Base-by-base conservation (phyloP, 2,113 vertebrate genomes). In the Lycaon pictus region DNA sequence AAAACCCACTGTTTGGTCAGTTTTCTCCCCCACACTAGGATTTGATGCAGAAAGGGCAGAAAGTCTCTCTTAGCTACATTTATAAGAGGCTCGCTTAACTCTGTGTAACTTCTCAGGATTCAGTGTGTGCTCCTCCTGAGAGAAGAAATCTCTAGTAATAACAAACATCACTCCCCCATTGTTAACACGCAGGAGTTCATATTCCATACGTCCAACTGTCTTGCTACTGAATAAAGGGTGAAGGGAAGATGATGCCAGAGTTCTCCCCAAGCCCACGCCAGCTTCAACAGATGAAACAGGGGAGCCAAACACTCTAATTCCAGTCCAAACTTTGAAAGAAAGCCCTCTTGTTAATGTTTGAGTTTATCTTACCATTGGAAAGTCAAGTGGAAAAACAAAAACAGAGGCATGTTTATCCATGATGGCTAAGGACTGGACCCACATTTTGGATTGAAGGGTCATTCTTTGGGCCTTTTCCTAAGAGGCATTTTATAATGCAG, bases 351-450 rank as follows among this genome's bases (percentile, higher is more conserved):
- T 62, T 95, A 79, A 92, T 65, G 29, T 72, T 69, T 89, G 51
- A 77, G 51, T 63, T 95, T 65, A 20, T 94, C 63, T 97, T 56
- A 55, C 25, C 74, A 83, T 0, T 92, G 65, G 53, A 60, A 90
- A 79, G 19, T 19, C 2, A 32, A 91, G 92, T 92, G 79, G 43
- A 76, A 55, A 97, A 92, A 81, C 63, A 85, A 97, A 96, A 97
- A 90, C 53, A 77, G 89, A 92, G 35, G 17, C 32, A 81, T 72
- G 58, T 92, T 96, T 93, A 56, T 2, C 35, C 80, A 53, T 7
- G 27, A 51, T 77, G 51, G 17, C 13, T 86, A 35, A 48, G 55
- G n/a, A 90, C 6, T 48, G 32, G 43, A 92, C 23, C 29, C 56
- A 27, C 6, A 19, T 82, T 96, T 97, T 56, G 35, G 69, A 84